phyloP scores from a whole-genome alignment of 2,888 invertebrate species.

The Diplazon laetatorius region DNA sequence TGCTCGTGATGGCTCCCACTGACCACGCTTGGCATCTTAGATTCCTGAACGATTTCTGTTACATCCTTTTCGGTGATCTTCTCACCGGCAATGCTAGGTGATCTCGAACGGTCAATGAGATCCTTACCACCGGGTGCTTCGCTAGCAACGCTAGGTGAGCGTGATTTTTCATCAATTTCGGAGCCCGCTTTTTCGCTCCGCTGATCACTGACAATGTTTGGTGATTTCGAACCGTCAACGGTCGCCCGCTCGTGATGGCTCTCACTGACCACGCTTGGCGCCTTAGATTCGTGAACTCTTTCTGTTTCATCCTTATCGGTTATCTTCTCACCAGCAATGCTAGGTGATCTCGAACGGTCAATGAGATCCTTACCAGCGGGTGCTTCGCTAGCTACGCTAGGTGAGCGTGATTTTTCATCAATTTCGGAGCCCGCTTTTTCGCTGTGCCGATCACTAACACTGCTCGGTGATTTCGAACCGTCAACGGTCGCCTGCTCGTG shows the following conservation, averaged over 20 bases:
- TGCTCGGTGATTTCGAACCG: slow-evolving; percentile 17
- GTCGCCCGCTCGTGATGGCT: not conserved
- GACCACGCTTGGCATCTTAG: too few species aligned
- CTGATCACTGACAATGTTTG: slow-evolving; percentile 1
- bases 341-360: slow-evolving; percentile 24
- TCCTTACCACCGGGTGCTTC: too few species aligned
- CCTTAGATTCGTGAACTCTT: slow-evolving; percentile 29
- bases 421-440: not conserved
- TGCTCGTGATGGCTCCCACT: too few species aligned
- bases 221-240: slow-evolving; percentile 31
- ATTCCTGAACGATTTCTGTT: too few species aligned
- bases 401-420: slow-evolving; percentile 38
- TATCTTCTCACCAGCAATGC: slow-evolving; percentile 42
- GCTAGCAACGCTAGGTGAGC: not conserved
- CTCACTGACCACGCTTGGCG: slow-evolving; percentile 22
- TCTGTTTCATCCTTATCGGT: slow-evolving; percentile 17
- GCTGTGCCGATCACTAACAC: slow-evolving; percentile 5
- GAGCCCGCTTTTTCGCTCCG: slow-evolving; percentile 1
- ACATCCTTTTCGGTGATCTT: too few species aligned
- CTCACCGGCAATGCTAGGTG: too few species aligned
- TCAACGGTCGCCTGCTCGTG: slow-evolving; percentile 3
- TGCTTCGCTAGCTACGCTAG: slow-evolving; percentile 46
- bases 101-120: too few species aligned
- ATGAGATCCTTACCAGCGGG: not conserved
- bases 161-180: not conserved